Evolutionary conservation across 2,113 vertebrate genomes (phyloP), one percentile per base, ranked within the genome.

Genomic region (Origma solitaria): DNA sequence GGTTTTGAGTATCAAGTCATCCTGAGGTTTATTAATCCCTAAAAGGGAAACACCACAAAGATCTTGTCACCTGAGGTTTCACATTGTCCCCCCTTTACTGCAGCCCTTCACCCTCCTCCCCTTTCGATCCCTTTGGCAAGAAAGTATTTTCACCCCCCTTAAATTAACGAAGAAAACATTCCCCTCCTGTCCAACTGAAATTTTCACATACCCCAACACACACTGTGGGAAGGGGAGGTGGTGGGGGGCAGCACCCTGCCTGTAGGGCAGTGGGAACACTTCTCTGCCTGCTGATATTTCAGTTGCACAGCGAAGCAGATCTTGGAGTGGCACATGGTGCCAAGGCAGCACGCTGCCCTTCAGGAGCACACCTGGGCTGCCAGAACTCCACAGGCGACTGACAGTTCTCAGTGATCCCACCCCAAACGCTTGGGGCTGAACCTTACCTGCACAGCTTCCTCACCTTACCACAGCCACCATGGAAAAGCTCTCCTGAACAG

Each of bases 1-100:
- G 95, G 95, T 95, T 96, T 90, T 80, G 68, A 75, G 64, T 50
- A 81, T 90, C 86, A 95, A 78, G 88, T 92, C 78, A 94, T 50
- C 16, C 16, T 2, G 5, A 82, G 53, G 33, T 69, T 89, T 66
- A 77, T 13, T 65, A 77, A 53, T 0, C 9, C 53, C 51, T 80
- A 61, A 73, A 88, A 95, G 70, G 49, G 61, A 91, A 91, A 87
- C 3, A 2, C 2, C 7, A 31, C 33, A 28, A 78, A 88, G 58
- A 72, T 10, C 57, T 40, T 33, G 35, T 38, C 68, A 80, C 40
- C 27, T 33, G 45, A 42, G 33, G n/a, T 47, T 49, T 69, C 58
- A 61, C 16, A 19, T 21, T 60, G 13, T 38, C 53, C 57, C 38
- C 37, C 23, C 56, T 37, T 54, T 30, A 15, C 16, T 10, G 51